Evolutionary conservation across 2,797 vertebrate species (phyloP), one percentile per base, ranked within the genome.

Genomic region (Gymnopithys bicolor): DNA sequence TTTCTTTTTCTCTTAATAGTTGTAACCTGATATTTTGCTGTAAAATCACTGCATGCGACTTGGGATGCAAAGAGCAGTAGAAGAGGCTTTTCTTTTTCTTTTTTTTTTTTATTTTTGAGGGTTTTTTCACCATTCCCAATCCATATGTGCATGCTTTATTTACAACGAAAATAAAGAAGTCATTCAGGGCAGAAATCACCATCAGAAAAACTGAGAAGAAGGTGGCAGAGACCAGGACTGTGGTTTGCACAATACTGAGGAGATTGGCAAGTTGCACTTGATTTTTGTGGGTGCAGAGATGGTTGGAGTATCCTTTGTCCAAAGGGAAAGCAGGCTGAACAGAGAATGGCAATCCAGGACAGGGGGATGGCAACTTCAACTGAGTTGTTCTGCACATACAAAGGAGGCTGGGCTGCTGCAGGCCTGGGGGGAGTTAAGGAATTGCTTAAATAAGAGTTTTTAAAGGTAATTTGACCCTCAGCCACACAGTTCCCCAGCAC

Each of bases 21-120:
- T 66, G 92, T 93, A 27, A 86, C 95, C 93, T 39, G 70, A 60
- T 14, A 80, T 48, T 90, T 94, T 80, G 74, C 95, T 56, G 82
- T 75, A 98, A 99, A 98, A 98, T 98, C 96, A 98, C 98, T 97
- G 98, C 99, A 99, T 99, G 99, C 99, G 97, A 97, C 96, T 97
- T 96, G 93, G 97, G 98, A 98, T 97, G 98, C 98, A 98, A 98
- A 98, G 98, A 97, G 98, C 98, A 97, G 97, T 81, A 93, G 80
- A 95, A 75, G 94, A 95, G 91, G 87, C 80, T 89, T 59, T 82
- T 35, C 32, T 4, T 6, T 28, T 21, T 59, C 4, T 9, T 71
- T 30, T 24, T 13, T 35, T 45, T 18, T 14, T 56, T 35, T n/a
- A 13, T 25, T 52, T 52, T 52, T 30, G 19, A 52, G 19, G 63